These are phyloP conservation scores for Aurelia aurita DNA, from an alignment of 30 jellyfish, hydroid and myxozoan genomes.

Conservation along the genomic window DNA sequence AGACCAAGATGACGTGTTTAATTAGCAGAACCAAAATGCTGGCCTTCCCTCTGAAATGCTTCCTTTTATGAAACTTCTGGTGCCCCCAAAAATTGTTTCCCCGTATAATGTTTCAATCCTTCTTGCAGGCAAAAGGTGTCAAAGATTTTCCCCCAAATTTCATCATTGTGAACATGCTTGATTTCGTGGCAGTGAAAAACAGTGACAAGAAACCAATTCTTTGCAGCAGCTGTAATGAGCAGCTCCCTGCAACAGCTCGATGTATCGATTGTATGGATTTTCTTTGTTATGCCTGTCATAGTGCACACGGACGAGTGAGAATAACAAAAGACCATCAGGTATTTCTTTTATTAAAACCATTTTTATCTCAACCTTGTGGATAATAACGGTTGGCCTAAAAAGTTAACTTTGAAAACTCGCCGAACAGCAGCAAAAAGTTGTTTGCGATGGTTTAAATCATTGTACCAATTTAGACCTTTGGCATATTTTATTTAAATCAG, in stretches of 20 bases:
- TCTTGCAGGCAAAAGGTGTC: slow-evolving; percentile 80
- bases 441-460: too few species aligned
- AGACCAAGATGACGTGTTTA: too few species aligned
- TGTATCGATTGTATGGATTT: slow-evolving; percentile 98
- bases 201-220: slow-evolving; percentile 91
- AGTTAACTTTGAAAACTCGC: too few species aligned
- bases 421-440: too few species aligned
- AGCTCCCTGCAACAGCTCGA: slow-evolving; percentile 97
- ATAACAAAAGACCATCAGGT: slow-evolving; percentile 98
- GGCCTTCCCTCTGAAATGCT: too few species aligned
- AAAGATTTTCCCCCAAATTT: slow-evolving; percentile 93
- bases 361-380: not conserved
- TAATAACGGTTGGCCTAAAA: too few species aligned
- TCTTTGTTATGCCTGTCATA: slow-evolving; percentile 97
- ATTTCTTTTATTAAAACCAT: not conserved
- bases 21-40: too few species aligned
- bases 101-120: too few species aligned
- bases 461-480: too few species aligned
- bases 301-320: slow-evolving; percentile 97
- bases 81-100: too few species aligned
- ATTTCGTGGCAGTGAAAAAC: slow-evolving; percentile 91
- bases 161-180: slow-evolving; percentile 92
- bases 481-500: too few species aligned
- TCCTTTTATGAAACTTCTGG: too few species aligned
- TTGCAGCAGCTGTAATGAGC: slow-evolving; percentile 96